Evolutionary conservation across 2,888 invertebrate genomes (phyloP).

Genomic region (Oithona nana): DNA sequence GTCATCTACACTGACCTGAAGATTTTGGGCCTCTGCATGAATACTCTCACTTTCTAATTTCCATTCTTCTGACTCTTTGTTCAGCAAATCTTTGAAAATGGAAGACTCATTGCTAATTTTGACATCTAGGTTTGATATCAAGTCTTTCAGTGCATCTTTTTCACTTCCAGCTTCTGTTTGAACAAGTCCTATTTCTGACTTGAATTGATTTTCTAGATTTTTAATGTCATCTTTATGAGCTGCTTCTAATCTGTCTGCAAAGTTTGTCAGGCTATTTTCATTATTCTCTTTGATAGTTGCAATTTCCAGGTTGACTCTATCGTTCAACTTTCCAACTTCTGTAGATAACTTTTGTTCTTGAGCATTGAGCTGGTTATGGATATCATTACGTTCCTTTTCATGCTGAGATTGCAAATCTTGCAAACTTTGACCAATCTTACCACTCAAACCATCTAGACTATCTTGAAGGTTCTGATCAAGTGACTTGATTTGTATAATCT

Average conservation of each 20-base stretch:
- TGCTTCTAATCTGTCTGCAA: slow-evolving; percentile 13
- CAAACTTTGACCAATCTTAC: background rate
- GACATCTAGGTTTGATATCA: background rate
- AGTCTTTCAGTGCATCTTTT: background rate
- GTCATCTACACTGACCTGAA: background rate
- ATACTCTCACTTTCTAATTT: background rate
- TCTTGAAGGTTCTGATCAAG: background rate
- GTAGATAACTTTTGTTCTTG: too few species aligned
- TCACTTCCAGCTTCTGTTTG: background rate
- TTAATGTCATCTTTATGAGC: too few species aligned
- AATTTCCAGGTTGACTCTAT: too few species aligned
- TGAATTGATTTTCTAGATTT: too few species aligned
- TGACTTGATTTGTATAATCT: too few species aligned
- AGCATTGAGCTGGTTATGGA: too few species aligned
- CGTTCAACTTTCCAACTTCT: too few species aligned
- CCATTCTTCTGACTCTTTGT: background rate
- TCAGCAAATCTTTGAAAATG: background rate
- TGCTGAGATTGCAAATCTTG: too few species aligned
- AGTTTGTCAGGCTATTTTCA: background rate
- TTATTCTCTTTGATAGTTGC: slow-evolving; percentile 1
- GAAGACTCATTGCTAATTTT: background rate
- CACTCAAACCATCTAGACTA: too few species aligned
- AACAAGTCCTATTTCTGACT: background rate
- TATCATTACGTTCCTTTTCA: too few species aligned
- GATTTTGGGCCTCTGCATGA: background rate